Conservation (phyloP, 2,797 vertebrate genomes). For the Scolopax bukidnonensis region DNA sequence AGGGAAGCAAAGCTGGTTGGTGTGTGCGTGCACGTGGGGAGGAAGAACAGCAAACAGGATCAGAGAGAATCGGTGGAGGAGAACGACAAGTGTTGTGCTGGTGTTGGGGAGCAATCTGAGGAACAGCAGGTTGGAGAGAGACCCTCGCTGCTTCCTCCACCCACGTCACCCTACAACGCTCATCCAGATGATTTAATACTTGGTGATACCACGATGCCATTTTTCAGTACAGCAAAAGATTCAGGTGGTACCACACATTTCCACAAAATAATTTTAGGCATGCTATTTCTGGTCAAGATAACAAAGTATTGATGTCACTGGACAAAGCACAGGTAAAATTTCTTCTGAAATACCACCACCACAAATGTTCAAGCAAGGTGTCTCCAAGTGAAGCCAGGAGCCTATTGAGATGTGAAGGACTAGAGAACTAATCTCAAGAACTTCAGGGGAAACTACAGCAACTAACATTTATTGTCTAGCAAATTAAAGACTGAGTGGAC, state of each 20-base stretch:
- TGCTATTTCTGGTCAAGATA: not conserved
- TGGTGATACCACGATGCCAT: not conserved
- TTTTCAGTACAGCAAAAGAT: not conserved
- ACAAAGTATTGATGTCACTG: not conserved
- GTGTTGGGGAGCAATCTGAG: not conserved
- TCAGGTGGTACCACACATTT: not conserved
- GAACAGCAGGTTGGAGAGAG: not conserved
- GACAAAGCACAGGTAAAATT: not conserved
- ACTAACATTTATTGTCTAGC: not conserved
- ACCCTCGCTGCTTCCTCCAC: not conserved
- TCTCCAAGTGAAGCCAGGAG: not conserved
- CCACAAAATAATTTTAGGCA: not conserved
- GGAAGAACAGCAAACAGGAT: not conserved
- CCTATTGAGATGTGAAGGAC: not conserved
- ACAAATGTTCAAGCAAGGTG: not conserved
- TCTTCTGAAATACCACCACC: not conserved
- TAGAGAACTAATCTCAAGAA: not conserved
- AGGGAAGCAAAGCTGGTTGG: not conserved
- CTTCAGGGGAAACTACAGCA: not conserved
- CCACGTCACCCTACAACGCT: accelerated
- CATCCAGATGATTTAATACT: not conserved
- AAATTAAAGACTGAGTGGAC: not conserved
- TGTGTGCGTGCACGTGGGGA: accelerated
- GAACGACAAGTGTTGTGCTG: accelerated
- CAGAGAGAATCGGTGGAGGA: not conserved